Base-by-base conservation (phyloP, 2,888 invertebrate genomes). In the Dasypolia templi region DNA sequence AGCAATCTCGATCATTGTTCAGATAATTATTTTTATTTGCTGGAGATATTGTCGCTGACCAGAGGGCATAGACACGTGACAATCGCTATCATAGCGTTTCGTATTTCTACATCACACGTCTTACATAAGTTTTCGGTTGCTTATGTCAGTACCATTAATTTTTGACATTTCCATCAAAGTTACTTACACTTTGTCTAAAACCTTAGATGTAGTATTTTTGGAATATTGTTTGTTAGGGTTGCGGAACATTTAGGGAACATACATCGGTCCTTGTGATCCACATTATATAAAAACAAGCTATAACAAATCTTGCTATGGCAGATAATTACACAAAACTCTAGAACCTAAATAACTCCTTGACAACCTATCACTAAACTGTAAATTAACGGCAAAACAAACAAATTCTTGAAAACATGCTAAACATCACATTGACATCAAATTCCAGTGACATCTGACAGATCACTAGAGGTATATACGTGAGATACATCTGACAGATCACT, bases 371-470 rank as follows among this genome's bases (percentile, higher is more conserved):
- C 71, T 72, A 71, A 39, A 19, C 5, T 29, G 6, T 80, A 69
- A 49, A 44, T 65, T 59, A 58, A 46, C 12, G 7, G 26, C n/a
- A 55, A 51, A 53, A 76, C 58, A 79, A 66, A 69, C 39, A 75
- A n/a, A 79, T 65, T 76, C 84, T 83, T 83, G 84, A 80, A 70
- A 68, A 51, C 80, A 82, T 84, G 81, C 67, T 72, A 82, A 83
- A 35, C 80, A 56, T 85, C 56, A 62, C 84, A 85, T 84, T 86
- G 84, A 83, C 85, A 83, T 83, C 66, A 79, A 84, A 85, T 72
- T 67, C 72, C 86, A 84, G 59, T 85, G 84, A 86, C 85, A 83
- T 81, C 72, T 80, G 49, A 55, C 64, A 72, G 84, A 84, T 83
- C 81, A 80, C 58, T 56, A 72, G 59, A 71, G 79, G 79, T 79